Evolutionary conservation across 1,140 invertebrate genomes (phyloP).

Genomic region (Tyrophagus putrescentiae): DNA sequence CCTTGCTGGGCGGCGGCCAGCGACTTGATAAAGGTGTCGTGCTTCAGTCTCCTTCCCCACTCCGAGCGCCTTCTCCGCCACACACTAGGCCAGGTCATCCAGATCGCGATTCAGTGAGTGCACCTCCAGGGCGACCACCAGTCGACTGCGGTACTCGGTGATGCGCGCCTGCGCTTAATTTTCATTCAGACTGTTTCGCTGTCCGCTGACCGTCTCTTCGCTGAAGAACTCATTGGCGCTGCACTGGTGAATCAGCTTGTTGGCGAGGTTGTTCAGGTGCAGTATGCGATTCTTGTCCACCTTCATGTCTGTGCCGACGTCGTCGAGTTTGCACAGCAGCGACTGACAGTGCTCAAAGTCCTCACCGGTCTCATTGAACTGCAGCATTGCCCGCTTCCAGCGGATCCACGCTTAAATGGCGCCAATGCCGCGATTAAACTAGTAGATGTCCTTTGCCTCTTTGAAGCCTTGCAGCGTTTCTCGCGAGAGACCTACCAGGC

Average conservation of each 20-base stretch:
- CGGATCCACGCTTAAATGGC: conserved; percentile 91
- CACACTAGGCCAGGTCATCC: conserved; percentile 63
- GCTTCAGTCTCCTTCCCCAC: conserved; percentile 52
- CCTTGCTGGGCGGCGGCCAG: conserved; percentile 63
- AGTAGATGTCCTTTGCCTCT: conserved; percentile 89
- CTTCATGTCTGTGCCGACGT: conserved; percentile 81
- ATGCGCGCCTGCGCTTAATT: conserved; percentile 72
- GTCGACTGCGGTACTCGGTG: conserved; percentile 57
- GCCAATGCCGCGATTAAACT: conserved; percentile 90
- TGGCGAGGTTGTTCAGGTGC: conserved; percentile 67
- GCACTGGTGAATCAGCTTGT: conserved; percentile 77
- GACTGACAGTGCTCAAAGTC: conserved; percentile 89
- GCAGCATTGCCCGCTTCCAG: conserved; percentile 88
- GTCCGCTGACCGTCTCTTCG: neutral
- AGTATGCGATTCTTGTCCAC: conserved; percentile 81
- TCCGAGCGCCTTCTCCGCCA: conserved; percentile 51
- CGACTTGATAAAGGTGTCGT: conserved; percentile 74
- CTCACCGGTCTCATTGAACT: conserved; percentile 74
- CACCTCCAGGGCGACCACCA: conserved; percentile 71
- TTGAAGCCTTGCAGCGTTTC: conserved; percentile 71
- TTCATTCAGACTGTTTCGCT: conserved; percentile 8
- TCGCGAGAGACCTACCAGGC: conserved; percentile 59
- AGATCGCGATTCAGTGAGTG: conserved; percentile 75
- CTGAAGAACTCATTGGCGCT: conserved; percentile 34
- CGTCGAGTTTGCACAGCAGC: conserved; percentile 75